Percentiles rank a stretch among this genome's conserved stretches.
phyloP scores from a whole-genome alignment of 2,797 vertebrate genomes.

The Simalia tracyae region DNA sequence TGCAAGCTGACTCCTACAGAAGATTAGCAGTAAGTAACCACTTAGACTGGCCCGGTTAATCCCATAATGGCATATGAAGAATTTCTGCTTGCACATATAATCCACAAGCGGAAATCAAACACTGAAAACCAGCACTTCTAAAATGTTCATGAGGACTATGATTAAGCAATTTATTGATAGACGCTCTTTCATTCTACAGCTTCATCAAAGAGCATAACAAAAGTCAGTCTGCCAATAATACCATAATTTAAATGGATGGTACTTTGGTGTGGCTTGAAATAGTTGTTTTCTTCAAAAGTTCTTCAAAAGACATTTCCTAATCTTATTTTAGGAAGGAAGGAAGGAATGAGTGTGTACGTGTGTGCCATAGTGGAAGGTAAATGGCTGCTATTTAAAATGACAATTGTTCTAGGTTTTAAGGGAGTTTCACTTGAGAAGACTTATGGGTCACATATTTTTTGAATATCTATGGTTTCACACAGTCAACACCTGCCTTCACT shows the following conservation, averaged over 20 bases:
- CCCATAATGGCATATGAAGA: slow-evolving; percentile 43
- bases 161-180: slow-evolving; percentile 39
- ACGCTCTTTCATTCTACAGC: slow-evolving; percentile 12
- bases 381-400: neutral
- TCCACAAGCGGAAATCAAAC: slow-evolving; percentile 10
- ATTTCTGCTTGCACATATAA: slow-evolving; percentile 35
- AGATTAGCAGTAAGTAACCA: slow-evolving; percentile 60
- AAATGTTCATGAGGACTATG: neutral
- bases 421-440: neutral
- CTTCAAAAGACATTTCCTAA: slow-evolving; percentile 8
- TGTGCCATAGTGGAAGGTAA: neutral
- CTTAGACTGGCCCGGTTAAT: slow-evolving; percentile 55
- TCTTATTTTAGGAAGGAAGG: slow-evolving; percentile 9
- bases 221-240: slow-evolving; percentile 44
- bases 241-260: slow-evolving; percentile 23
- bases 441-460: neutral
- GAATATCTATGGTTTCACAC: neutral
- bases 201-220: slow-evolving; percentile 32
- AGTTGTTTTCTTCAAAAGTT: slow-evolving; percentile 2
- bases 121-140: slow-evolving; percentile 40
- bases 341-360: neutral
- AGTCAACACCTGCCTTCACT: neutral
- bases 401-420: neutral
- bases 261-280: slow-evolving; percentile 20
- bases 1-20: slow-evolving; percentile 38